Base-by-base conservation (phyloP, 1,140 invertebrate species). In the Carposina sasakii region DNA sequence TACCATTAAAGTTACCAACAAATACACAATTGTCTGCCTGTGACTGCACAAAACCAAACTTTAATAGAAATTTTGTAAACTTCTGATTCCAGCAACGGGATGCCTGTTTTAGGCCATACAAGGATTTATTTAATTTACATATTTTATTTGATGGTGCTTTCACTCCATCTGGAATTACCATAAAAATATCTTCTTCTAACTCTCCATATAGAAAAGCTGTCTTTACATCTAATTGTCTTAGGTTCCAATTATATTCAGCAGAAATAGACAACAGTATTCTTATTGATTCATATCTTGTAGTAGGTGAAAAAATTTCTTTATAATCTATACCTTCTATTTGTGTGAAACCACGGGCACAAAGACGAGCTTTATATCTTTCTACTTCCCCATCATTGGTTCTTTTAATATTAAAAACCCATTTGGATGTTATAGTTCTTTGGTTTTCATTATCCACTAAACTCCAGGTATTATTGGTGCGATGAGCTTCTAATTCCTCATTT, bases 211-310 rank as follows among this genome's bases (percentile, higher is more conserved):
- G 12, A 28, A 28, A 28, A 12, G 24, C 24, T 47, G 76, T 76
- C 54, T 71, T 79, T 2, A 87, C 66, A 64, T 87, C 81, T 44
- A 87, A 74, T 40, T 86, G 76, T 24, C 49, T 26, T 12, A 87
- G 55, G 12, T 67, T 19, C 21, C 70, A 56, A 30, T 75, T 59
- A 42, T 79, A 31, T 45, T 63, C 37, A 6, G 67, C 68, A 37
- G 75, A 62, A 45, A 85, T 63, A 37, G 61, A 56, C 10, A 87
- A 42, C n/a, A 87, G n/a, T 21, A 67, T 31, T 50, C 85, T 55
- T 24, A 87, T 57, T 17, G 76, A 59, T n/a, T 62, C 63, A 48
- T 57, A 67, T 43, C 63, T 59, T 2, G 54, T 54, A n/a, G 86
- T 76, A 9, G 79, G 67, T 40, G 63, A 65, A 61, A 71, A 84